These are phyloP conservation scores for Microtus richardsoni DNA, from an alignment of 2,113 vertebrate species.

Conservation along the genomic window DNA sequence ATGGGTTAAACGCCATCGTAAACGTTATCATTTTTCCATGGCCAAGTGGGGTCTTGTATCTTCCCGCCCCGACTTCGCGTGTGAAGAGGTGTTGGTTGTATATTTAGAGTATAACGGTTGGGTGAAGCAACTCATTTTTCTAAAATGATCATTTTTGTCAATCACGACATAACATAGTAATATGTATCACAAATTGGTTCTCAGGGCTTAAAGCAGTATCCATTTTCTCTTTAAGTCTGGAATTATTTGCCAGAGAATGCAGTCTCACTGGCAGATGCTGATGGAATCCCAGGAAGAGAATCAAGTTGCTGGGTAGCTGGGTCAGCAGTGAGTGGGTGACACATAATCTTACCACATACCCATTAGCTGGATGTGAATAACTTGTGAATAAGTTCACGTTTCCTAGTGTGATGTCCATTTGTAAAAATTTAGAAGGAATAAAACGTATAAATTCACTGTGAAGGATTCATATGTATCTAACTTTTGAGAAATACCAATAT, in stretches of 20 bases:
- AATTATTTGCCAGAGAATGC: neutral
- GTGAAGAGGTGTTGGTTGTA: slow-evolving; percentile 6
- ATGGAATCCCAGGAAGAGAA: slow-evolving; percentile 17
- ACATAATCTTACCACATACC: neutral
- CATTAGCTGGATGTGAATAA: neutral
- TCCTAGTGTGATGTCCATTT: neutral
- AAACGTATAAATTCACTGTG: neutral
- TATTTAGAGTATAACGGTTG: slow-evolving; percentile 29
- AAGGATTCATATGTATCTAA: neutral
- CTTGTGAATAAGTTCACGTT: neutral
- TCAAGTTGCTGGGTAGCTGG: neutral
- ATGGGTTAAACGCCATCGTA: neutral
- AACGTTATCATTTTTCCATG: neutral
- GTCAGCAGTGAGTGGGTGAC: neutral
- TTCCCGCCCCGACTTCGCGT: neutral
- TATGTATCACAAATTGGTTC: neutral
- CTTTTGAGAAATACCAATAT: slow-evolving; percentile 48
- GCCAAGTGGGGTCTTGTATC: neutral
- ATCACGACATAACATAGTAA: neutral
- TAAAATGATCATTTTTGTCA: neutral
- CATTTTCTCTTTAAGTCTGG: slow-evolving; percentile 25
- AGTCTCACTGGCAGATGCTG: neutral
- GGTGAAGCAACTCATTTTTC: slow-evolving; percentile 9
- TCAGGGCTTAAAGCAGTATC: neutral
- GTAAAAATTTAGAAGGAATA: neutral